Base-by-base conservation (phyloP, 2,113 vertebrate genomes). In the Cygnus atratus region DNA sequence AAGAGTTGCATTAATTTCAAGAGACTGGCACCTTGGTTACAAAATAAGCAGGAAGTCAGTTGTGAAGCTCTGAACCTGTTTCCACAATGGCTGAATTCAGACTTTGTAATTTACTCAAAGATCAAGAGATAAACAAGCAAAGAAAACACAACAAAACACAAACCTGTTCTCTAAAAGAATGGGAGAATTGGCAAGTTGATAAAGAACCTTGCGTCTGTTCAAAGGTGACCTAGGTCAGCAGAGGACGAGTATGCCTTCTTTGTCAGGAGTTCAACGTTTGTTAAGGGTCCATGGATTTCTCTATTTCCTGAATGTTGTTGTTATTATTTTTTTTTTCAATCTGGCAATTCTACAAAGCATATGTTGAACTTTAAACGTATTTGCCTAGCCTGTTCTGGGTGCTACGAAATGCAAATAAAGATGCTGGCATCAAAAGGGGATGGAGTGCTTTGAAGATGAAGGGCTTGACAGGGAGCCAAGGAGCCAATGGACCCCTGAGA, bases 301-400 rank as follows among this genome's bases (percentile, higher is more conserved):
- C 72, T 37, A 14, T 68, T 95, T 96, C 92, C 93, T 85, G 74
- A 76, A 52, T 2, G 0, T 70, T 33, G 4, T 50, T 50, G 11
- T 46, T 46, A 4, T 31, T 44, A n/a, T 57, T 58, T 70, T 35
- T 25, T 57, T 59, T n/a, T 76, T 5, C 46, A 89, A 1, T 31
- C 63, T 96, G 96, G 96, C 93, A 96, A 39, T 89, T 63, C 74
- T 82, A 87, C 95, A 96, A 94, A 96, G 92, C 62, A 20, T 18
- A 24, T 28, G 35, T 25, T 87, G 80, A 84, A 83, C 91, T 92
- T 93, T 62, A 66, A 93, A 95, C 11, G 0, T 65, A 58, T 89
- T 93, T 73, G n/a, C 55, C 81, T 68, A 37, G 54, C 43, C 66
- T 25, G 70, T 62, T 74, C 62, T 94, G 91, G 82, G 92, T 83